phyloP scores from a whole-genome alignment of 1,140 invertebrate species.

The Euura saliciscinereae region DNA sequence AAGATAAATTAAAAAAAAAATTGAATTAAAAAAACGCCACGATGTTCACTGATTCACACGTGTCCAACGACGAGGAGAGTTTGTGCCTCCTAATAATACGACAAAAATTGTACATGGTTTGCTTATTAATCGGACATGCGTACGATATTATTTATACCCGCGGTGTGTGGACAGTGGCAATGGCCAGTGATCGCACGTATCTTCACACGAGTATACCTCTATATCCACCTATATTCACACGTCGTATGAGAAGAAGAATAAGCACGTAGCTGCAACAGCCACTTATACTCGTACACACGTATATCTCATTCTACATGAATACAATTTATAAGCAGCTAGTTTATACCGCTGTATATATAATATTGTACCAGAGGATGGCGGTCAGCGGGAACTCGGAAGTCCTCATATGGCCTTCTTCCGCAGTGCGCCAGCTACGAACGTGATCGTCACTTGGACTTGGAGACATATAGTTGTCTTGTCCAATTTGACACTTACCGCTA shows the following conservation, averaged over 20 bases:
- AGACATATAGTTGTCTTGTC: no score
- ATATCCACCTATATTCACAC: neutral
- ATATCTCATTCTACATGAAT: neutral
- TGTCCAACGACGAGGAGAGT: neutral
- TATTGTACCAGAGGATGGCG: neutral
- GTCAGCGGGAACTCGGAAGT: neutral
- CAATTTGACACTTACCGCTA: no score
- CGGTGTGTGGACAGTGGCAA: no score
- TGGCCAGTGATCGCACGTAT: no score
- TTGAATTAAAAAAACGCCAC: no score
- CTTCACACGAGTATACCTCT: no score
- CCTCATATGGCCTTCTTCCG: constrained; percentile 4
- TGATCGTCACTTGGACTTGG: neutral
- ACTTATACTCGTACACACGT: neutral
- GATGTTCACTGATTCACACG: neutral
- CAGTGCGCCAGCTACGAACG: neutral
- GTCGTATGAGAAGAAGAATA: neutral
- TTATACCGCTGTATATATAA: no score
- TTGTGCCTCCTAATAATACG: neutral
- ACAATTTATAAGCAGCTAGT: neutral
- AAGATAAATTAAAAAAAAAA: no score
- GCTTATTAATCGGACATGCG: neutral
- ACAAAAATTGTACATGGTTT: neutral
- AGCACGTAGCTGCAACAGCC: neutral
- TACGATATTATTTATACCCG: no score